These are phyloP conservation scores for Platanista minor DNA, from an alignment of 2,113 vertebrate species.

Conservation along the genomic window DNA sequence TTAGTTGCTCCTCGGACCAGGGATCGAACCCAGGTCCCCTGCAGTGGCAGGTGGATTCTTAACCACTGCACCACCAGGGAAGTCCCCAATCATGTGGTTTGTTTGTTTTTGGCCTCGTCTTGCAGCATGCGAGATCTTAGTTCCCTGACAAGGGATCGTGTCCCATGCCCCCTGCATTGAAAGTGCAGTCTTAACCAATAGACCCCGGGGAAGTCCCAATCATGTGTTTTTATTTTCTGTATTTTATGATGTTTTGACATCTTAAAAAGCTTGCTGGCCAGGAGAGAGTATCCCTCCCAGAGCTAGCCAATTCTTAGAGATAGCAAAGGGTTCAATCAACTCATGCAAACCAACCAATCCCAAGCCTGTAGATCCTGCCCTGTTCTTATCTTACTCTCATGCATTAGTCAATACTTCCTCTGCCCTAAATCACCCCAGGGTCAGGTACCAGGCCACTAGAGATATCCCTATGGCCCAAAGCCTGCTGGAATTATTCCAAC, in stretches of 20 bases:
- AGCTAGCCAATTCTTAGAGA: not conserved
- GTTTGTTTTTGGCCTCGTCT: too few relatives aligned
- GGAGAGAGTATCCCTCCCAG: not conserved
- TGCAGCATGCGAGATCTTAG: too few relatives aligned
- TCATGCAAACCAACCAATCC: not conserved
- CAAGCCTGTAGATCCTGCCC: not conserved
- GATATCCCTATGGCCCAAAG: not conserved
- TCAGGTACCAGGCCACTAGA: not conserved
- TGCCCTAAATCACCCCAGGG: not conserved
- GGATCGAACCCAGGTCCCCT: too few relatives aligned
- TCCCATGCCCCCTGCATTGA: too few relatives aligned
- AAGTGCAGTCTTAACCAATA: too few relatives aligned
- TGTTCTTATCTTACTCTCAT: not conserved
- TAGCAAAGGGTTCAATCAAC: not conserved
- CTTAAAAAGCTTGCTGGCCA: not conserved
- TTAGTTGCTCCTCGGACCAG: too few relatives aligned
- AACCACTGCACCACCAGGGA: too few relatives aligned
- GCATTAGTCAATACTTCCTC: not conserved
- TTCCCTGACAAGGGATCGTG: too few relatives aligned
- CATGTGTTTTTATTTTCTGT: not conserved
- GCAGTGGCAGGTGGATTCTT: too few relatives aligned
- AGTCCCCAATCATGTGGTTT: too few relatives aligned
- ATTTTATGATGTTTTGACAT: not conserved
- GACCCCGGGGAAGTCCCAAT: too few relatives aligned
- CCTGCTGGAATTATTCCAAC: not conserved